A percentile compares a stretch with the other conserved stretches of the same genome.
Evolutionary conservation across 2,113 vertebrate genomes (phyloP).

Genomic region (Rafetus swinhoei): DNA sequence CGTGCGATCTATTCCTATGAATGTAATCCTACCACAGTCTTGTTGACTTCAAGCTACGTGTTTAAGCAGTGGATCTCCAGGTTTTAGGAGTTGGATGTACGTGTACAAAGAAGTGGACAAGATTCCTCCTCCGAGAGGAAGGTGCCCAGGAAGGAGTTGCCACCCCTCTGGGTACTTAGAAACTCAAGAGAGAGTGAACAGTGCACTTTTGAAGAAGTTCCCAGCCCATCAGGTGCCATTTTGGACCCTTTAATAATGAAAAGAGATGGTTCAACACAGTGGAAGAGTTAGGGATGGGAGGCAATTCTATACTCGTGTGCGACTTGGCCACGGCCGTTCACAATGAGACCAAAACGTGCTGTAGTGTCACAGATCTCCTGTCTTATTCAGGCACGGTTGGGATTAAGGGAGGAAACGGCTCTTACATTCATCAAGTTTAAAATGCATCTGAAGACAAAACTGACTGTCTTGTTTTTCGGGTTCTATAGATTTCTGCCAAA

Average conservation of each 20-base stretch:
- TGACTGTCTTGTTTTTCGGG: not conserved
- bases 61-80: not conserved
- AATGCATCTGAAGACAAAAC: not conserved
- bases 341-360: not conserved
- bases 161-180: not conserved
- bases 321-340: not conserved
- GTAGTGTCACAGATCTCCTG: not conserved
- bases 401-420: not conserved
- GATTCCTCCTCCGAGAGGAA: not conserved
- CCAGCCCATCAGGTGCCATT: rapidly evolving
- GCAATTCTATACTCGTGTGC: not conserved
- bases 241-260: rapidly evolving
- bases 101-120: not conserved
- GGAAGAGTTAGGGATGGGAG: not conserved
- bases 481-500: constrained; percentile 15
- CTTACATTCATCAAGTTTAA: not conserved
- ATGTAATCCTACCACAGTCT: not conserved
- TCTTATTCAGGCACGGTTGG: not conserved
- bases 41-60: not conserved
- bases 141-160: not conserved
- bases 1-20: not conserved
- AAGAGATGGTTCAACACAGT: too few species aligned
- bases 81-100: not conserved
- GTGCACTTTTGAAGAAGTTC: not conserved
- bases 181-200: not conserved